Percentiles rank a stretch among this genome's conserved stretches.
phyloP scores from a whole-genome alignment of 2,113 vertebrate species.

The Chaetorhynchus papuensis region DNA sequence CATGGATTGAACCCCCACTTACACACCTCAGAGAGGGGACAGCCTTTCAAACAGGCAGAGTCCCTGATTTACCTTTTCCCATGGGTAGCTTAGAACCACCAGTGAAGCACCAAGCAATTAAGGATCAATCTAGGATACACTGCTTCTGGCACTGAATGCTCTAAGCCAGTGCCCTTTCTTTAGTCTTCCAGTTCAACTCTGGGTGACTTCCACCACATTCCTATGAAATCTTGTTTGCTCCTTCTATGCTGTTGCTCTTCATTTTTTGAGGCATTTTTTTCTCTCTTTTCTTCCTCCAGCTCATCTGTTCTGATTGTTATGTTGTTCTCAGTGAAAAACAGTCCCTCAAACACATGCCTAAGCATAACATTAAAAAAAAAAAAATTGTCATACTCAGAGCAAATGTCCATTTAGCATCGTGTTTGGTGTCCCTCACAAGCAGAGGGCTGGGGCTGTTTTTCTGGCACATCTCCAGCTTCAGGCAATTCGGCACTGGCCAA shows the following conservation, averaged over 20 bases:
- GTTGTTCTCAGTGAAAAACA: neutral
- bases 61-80: neutral
- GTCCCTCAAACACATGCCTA: neutral
- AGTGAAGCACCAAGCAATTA: neutral
- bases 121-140: neutral
- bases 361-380: neutral
- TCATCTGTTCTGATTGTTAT: neutral
- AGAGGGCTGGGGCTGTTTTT: neutral
- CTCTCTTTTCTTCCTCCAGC: neutral
- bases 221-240: neutral
- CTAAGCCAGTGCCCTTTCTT: neutral
- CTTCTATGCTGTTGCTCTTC: neutral
- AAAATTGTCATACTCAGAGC: neutral
- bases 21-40: neutral
- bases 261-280: neutral
- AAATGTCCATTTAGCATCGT: fast-evolving
- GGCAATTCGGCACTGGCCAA: neutral
- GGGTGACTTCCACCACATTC: neutral
- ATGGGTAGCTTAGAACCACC: neutral
- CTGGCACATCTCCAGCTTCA: neutral
- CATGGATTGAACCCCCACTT: fast-evolving
- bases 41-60: neutral
- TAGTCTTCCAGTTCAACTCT: neutral
- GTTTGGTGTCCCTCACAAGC: neutral
- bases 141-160: neutral